phyloP scores from a whole-genome alignment of 2,113 vertebrate species.

The Aplodontia rufa region DNA sequence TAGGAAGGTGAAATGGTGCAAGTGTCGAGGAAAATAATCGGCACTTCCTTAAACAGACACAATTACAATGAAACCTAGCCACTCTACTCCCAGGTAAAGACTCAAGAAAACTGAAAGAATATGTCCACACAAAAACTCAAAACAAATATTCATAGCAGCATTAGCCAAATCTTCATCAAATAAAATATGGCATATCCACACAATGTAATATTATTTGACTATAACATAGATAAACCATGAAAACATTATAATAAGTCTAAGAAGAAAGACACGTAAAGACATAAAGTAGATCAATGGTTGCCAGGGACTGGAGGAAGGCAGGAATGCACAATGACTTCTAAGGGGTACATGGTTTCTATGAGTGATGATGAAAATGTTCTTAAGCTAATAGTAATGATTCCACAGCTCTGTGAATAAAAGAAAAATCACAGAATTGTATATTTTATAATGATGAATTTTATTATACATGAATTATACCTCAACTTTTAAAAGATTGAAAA shows the following conservation, averaged over 20 bases:
- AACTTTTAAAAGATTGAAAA: neutral
- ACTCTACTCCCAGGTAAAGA: neutral
- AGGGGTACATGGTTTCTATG: neutral
- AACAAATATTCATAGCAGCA: neutral
- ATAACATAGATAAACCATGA: neutral
- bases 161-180: neutral
- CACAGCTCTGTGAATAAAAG: neutral
- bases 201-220: neutral
- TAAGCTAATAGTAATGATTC: neutral
- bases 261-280: neutral
- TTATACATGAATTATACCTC: neutral
- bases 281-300: neutral
- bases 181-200: neutral
- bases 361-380: neutral
- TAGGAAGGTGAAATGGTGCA: neutral
- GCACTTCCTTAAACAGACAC: neutral
- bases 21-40: neutral
- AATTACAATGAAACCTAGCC: neutral
- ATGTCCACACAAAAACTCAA: neutral
- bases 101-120: neutral
- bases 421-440: neutral
- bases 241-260: neutral
- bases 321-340: neutral
- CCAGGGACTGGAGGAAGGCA: neutral
- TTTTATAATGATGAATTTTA: neutral